Evolutionary conservation across 2,113 vertebrate genomes (phyloP).

Genomic region (Misgurnus mizolepis): DNA sequence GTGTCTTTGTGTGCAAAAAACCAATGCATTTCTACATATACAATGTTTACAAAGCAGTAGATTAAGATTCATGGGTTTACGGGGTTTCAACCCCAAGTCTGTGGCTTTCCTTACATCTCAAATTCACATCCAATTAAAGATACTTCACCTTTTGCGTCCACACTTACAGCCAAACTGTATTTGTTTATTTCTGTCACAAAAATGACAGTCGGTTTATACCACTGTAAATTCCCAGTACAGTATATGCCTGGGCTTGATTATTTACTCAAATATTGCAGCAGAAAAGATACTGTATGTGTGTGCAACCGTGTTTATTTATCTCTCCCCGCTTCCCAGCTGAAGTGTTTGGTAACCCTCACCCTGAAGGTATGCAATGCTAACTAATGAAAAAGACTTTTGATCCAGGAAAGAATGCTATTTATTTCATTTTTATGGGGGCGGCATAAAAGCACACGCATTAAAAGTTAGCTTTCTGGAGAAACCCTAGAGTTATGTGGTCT

Average conservation of each 20-base stretch:
- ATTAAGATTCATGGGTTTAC: no score
- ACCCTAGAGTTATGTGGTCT: conserved; percentile 7
- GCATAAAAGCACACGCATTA: conserved; percentile 41
- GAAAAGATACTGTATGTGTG: conserved; percentile 32
- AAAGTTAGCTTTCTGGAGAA: conserved; percentile 43
- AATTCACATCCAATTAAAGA: no score
- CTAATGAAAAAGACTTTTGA: conserved; percentile 44
- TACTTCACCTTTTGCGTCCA: neutral
- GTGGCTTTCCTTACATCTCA: no score
- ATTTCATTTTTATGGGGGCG: conserved; percentile 37
- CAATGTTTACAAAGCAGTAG: neutral
- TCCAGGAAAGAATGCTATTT: conserved; percentile 33
- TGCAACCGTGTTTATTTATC: conserved; percentile 39
- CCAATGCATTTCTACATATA: neutral
- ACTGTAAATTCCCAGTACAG: neutral
- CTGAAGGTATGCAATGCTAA: conserved; percentile 36
- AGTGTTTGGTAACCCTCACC: neutral
- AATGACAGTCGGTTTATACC: conserved; percentile 13
- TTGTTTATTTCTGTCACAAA: conserved; percentile 17
- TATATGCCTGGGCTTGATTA: neutral
- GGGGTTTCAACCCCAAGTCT: neutral
- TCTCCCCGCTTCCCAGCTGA: conserved; percentile 4
- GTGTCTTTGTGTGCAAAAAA: neutral
- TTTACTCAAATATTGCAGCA: conserved; percentile 13
- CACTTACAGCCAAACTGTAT: neutral